A percentile compares a stretch with the other conserved stretches of the same genome.
phyloP scores from a whole-genome alignment of 2,113 vertebrate species.

The Recurvirostra avosetta region DNA sequence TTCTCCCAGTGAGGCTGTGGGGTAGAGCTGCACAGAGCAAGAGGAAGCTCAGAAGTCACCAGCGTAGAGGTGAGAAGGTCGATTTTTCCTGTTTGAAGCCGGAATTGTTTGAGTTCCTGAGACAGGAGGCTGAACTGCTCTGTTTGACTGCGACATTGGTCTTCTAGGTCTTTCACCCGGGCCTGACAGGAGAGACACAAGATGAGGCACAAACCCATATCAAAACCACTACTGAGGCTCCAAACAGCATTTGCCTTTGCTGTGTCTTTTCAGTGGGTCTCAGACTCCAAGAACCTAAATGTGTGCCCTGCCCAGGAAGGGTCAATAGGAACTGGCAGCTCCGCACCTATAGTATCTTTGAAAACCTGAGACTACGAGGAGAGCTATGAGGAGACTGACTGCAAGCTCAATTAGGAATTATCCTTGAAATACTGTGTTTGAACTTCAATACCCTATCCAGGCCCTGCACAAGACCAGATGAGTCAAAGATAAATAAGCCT shows the following conservation, averaged over 20 bases:
- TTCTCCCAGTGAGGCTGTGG: conserved; percentile 38
- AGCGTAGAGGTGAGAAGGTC: conserved; percentile 81
- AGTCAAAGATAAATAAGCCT: not conserved
- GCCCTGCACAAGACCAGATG: not conserved
- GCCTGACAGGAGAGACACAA: conserved; percentile 73
- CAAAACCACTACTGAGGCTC: not conserved
- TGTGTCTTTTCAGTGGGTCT: not conserved
- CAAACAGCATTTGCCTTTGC: not conserved
- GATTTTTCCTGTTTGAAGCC: conserved; percentile 86
- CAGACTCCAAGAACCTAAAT: not conserved
- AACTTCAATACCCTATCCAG: not conserved
- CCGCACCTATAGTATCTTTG: not conserved
- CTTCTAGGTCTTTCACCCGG: conserved; percentile 92
- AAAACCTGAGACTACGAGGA: not conserved
- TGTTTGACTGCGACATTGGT: conserved; percentile 92
- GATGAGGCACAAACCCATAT: not conserved
- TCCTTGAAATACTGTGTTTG: not conserved
- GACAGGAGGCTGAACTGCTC: conserved; percentile 92
- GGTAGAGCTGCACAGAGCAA: conserved; percentile 56
- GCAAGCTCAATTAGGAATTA: not conserved
- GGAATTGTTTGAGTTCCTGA: conserved; percentile 91
- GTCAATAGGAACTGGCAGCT: not conserved
- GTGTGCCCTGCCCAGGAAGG: not conserved
- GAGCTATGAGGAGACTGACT: not conserved
- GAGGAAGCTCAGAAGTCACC: conserved; percentile 66